Base-by-base conservation (phyloP, 2,888 invertebrate genomes). In the Merodon equestris region DNA sequence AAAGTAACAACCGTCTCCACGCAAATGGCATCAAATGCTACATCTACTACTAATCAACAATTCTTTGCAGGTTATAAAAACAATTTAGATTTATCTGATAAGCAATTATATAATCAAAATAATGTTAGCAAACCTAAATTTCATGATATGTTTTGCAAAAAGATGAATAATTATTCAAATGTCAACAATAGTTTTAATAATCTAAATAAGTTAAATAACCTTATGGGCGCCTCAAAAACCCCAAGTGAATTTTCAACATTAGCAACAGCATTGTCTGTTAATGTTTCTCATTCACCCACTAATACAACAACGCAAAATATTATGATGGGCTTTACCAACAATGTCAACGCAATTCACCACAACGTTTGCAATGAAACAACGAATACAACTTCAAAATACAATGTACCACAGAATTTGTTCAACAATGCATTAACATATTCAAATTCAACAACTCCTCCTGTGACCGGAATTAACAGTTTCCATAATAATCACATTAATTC, bases 91-190 rank as follows among this genome's bases (percentile, higher is more conserved):
- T 36, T 50, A 27, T 45, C 44, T 9, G 61, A 53, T 42, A 71
- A 77, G 47, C 54, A 75, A 45, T 66, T 63, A 4, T 58, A 27
- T 56, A 72, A 64, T 47, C 81, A 81, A 74, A 77, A 66, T 34
- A 79, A 79, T 57, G 36, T 60, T 15, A 75, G 64, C 53, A 77
- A 77, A 58, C 19, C 36, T 60, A 81, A 81, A 48, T 54, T 57
- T 48, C 81, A 56, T 27, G 64, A 79, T 15, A 12, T 70, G 14
- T 50, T 51, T 56, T 44, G 44, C n/a, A 64, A 72, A 54, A 81
- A 77, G 14, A 36, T 60, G 13, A 70, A 42, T 13, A 61, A 48
- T 60, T 51, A 61, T n/a, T 10, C 56, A 42, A 66, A 71, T 57
- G 61, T 61, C 47, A 57, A 17, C 12, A 76, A 53, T 56, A 56